These are phyloP conservation scores for Watsonalla binaria DNA, from an alignment of 2,888 invertebrate genomes.

Conservation along the genomic window DNA sequence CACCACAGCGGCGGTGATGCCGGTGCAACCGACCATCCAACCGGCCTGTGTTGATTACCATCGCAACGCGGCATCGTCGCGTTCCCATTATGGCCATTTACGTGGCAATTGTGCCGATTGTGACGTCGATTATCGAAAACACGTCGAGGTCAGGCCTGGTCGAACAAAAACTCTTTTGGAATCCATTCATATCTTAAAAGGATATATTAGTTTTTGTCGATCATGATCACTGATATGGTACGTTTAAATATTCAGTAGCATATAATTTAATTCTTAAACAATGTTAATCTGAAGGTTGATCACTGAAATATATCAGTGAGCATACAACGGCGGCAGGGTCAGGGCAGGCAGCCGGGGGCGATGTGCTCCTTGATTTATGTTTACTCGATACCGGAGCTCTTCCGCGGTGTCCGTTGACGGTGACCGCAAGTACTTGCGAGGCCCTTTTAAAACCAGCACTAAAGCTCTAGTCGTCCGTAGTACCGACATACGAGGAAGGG, in stretches of 20 bases:
- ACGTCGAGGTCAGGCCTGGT: slow-evolving; percentile 51
- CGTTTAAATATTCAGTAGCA: slow-evolving; percentile 40
- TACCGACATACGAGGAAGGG: slow-evolving; percentile 15
- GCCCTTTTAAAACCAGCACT: slow-evolving; percentile 43
- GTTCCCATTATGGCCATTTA: slow-evolving; percentile 59
- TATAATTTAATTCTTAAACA: slow-evolving; percentile 33
- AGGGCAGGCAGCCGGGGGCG: slow-evolving; percentile 55
- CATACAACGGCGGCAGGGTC: slow-evolving; percentile 62
- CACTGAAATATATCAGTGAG: slow-evolving; percentile 43
- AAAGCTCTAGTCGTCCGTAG: slow-evolving; percentile 23
- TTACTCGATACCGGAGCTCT: slow-evolving; percentile 64
- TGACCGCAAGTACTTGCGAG: slow-evolving; percentile 51
- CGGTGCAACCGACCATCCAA: slow-evolving; percentile 23
- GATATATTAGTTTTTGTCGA: slow-evolving; percentile 37
- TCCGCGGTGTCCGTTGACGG: slow-evolving; percentile 68
- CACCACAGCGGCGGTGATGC: slow-evolving; percentile 26
- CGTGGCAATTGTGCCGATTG: slow-evolving; percentile 57
- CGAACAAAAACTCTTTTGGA: slow-evolving; percentile 35
- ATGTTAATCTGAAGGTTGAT: slow-evolving; percentile 50
- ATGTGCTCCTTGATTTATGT: slow-evolving; percentile 68
- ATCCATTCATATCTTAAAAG: slow-evolving; percentile 49
- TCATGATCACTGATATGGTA: slow-evolving; percentile 30
- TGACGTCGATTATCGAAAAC: slow-evolving; percentile 57
- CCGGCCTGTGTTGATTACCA: slow-evolving; percentile 41
- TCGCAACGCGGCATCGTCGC: slow-evolving; percentile 47